phyloP scores from a whole-genome alignment of 2,113 vertebrate genomes.

The Gyps fulvus region DNA sequence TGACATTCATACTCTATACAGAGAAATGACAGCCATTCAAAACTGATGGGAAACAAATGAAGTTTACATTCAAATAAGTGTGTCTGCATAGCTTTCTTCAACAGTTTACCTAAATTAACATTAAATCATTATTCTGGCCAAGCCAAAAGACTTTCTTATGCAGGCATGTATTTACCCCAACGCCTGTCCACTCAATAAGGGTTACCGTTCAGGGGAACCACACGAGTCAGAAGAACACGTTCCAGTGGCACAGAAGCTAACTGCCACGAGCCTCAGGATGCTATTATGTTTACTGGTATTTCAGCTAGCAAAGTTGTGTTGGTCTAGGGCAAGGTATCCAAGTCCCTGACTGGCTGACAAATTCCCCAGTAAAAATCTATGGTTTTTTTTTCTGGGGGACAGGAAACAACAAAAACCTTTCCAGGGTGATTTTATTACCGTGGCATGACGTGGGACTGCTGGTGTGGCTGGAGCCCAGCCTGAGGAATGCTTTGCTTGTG shows the following conservation, averaged over 20 bases:
- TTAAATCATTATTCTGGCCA: background rate
- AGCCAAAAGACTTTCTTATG: background rate
- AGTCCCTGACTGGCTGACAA: background rate
- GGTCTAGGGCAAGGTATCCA: background rate
- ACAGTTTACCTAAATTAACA: background rate
- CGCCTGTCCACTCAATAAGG: background rate
- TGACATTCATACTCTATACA: background rate
- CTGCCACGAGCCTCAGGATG: fast-evolving
- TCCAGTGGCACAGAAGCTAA: background rate
- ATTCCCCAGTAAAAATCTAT: background rate
- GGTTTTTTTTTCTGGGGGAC: too few relatives aligned
- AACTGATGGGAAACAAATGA: background rate
- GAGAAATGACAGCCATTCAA: background rate
- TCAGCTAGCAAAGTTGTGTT: background rate
- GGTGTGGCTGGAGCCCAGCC: background rate
- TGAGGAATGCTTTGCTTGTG: background rate
- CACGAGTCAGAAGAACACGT: background rate
- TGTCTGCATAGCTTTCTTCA: background rate
- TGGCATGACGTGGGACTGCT: background rate
- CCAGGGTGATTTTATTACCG: background rate
- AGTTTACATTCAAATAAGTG: background rate
- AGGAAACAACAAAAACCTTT: background rate
- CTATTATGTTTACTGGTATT: background rate
- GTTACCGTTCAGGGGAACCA: background rate
- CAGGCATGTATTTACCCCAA: background rate